Evolutionary conservation across 2,888 invertebrate species (phyloP).

Genomic region (Drosophila anomelani): DNA sequence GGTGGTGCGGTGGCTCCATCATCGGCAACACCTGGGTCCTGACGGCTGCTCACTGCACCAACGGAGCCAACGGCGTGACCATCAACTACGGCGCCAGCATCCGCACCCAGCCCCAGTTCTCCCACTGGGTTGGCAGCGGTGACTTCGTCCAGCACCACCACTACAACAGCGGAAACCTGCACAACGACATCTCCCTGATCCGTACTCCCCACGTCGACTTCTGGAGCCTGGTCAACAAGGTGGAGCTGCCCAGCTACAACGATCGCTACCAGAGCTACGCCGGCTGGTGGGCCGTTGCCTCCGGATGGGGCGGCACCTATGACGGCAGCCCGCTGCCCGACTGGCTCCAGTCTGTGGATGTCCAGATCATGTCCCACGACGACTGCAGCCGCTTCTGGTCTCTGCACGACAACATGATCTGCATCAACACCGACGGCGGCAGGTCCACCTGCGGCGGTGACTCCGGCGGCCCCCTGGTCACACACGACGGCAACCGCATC

Average conservation of each 20-base stretch:
- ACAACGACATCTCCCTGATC: conserved; percentile 69
- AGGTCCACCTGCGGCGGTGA: conserved; percentile 84
- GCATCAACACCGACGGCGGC: conserved; percentile 57
- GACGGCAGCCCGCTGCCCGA: conserved; percentile 79
- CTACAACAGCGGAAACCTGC: conserved; percentile 57
- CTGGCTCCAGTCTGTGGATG: conserved; percentile 59
- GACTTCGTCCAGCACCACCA: conserved; percentile 56
- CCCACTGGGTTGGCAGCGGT: conserved; percentile 53
- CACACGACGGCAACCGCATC: conserved; percentile 53
- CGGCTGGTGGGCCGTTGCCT: conserved; percentile 57
- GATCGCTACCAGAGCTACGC: conserved; percentile 53
- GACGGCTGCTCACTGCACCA: conserved; percentile 79
- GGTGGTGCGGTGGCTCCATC: conserved; percentile 80
- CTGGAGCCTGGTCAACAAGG: conserved; percentile 48
- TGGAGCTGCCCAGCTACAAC: conserved; percentile 56
- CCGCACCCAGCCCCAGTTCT: conserved; percentile 57
- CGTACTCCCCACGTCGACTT: conserved; percentile 67
- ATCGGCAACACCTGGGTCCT: conserved; percentile 71
- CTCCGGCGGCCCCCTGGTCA: conserved; percentile 83
- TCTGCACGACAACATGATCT: conserved; percentile 54
- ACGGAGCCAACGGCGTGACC: conserved; percentile 51
- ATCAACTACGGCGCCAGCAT: conserved; percentile 65
- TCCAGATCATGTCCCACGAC: conserved; percentile 74
- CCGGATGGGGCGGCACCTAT: conserved; percentile 73
- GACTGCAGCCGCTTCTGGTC: conserved; percentile 82